Evolutionary conservation across 1,140 invertebrate genomes (phyloP).

Genomic region (Leptopilina clavipes): DNA sequence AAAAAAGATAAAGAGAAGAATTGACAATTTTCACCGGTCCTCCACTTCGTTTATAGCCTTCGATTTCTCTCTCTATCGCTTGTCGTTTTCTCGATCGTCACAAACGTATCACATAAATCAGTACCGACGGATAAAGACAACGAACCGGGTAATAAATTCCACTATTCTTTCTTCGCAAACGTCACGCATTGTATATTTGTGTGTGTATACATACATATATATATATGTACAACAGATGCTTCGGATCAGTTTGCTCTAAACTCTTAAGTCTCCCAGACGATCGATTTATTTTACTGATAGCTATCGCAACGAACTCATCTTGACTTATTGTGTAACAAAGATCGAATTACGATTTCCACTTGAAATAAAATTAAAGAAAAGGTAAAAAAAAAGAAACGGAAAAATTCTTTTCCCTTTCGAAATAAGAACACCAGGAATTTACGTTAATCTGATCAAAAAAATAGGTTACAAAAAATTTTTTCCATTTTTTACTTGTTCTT

Average conservation of each 20-base stretch:
- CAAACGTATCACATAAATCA: slow-evolving; percentile 31
- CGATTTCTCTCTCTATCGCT: slow-evolving; percentile 11
- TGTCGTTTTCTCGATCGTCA: slow-evolving; percentile 18
- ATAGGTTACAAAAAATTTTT: no score
- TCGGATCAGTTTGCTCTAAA: slow-evolving; percentile 11
- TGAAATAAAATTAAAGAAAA: not conserved
- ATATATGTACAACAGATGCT: slow-evolving; percentile 22
- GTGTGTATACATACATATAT: no score
- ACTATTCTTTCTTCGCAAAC: slow-evolving; percentile 23
- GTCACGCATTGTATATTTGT: slow-evolving; percentile 19
- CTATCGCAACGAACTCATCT: slow-evolving; percentile 26
- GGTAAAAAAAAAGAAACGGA: not conserved
- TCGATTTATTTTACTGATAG: slow-evolving; percentile 30
- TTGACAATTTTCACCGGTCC: slow-evolving; percentile 14
- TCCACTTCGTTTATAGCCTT: slow-evolving; percentile 17
- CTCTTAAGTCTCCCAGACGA: slow-evolving; percentile 20
- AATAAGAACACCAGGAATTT: not conserved
- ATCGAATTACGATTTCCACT: slow-evolving; percentile 28
- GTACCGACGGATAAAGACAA: slow-evolving; percentile 31
- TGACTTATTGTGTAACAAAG: slow-evolving; percentile 33
- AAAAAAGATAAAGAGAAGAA: not conserved
- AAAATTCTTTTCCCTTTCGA: not conserved
- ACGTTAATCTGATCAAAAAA: no score
- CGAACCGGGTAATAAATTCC: slow-evolving; percentile 28
- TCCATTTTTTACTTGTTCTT: no score